Evolutionary conservation across 2,797 vertebrate genomes (phyloP), one percentile per base, ranked within the genome.

Genomic region (Pteronotus mesoamericanus): DNA sequence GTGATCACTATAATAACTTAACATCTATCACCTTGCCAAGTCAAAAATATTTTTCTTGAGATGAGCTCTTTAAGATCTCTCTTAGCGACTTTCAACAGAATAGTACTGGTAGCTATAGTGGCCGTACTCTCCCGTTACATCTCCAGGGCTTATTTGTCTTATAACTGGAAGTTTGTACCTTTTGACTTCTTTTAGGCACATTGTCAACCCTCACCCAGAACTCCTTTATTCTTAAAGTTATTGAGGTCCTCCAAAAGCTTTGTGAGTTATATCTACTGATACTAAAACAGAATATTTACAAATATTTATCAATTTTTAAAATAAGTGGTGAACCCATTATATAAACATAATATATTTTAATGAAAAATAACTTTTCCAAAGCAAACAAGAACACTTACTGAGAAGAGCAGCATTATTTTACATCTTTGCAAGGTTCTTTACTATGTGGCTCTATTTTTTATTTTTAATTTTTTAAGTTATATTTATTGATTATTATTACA

Each of bases 281-380:
- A 80, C 14, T 51, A 34, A 86, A 86, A 57, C 22, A 79, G 64
- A 55, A 79, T 48, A 37, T 39, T 59, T 77, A 69, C 9, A 59
- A 86, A 46, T 72, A 72, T 32, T 51, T 51, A 61, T 59, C 83
- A 66, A 51, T 74, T 87, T 85, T 69, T n/a, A 80, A 92, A 92
- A 64, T 66, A 59, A 29, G 15, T 46, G 48, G 32, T 85, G 21
- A 74, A 24, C 15, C 55, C 14, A 72, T 61, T 71, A 55, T 29
- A 29, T 34, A 46, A 91, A 84, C 15, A 61, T 61, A 61, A 68
- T 53, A 44, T 72, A 61, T 82, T 86, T 82, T 90, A 92, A 82
- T 84, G 37, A 82, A 88, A 93, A 75, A 55, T 74, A 71, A 46
- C 18, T 82, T 89, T 88, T 77, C 26, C 42, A 80, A 91, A 95